phyloP scores from a whole-genome alignment of 2,113 vertebrate species.

The Hylia prasina region DNA sequence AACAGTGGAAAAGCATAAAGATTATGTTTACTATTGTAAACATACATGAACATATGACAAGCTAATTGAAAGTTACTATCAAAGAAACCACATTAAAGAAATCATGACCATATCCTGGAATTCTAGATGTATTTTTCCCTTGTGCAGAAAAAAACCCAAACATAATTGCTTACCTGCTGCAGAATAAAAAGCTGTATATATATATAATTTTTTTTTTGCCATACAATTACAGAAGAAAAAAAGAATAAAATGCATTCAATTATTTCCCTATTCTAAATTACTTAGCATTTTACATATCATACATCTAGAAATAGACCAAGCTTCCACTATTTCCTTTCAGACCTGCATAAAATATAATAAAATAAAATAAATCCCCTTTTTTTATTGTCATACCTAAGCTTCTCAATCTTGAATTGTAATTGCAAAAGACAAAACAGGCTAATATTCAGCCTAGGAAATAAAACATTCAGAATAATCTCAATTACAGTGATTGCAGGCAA shows the following conservation, averaged over 20 bases:
- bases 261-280: neutral
- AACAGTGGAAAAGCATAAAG: neutral
- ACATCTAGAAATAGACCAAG: neutral
- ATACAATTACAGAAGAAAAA: neutral
- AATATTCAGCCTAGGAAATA: neutral
- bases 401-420: neutral
- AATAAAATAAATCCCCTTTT: neutral
- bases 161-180: neutral
- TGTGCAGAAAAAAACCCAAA: neutral
- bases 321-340: neutral
- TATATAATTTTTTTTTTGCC: neutral
- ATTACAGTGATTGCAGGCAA: neutral
- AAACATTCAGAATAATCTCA: neutral
- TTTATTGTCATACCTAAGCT: neutral
- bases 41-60: neutral
- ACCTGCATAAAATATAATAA: neutral
- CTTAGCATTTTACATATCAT: neutral
- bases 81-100: neutral
- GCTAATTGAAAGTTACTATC: neutral
- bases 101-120: neutral
- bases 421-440: neutral
- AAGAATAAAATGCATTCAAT: neutral
- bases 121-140: neutral
- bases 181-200: neutral
- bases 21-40: neutral